Conservation (phyloP, 1,140 invertebrate species). For the Theocolax elegans region DNA sequence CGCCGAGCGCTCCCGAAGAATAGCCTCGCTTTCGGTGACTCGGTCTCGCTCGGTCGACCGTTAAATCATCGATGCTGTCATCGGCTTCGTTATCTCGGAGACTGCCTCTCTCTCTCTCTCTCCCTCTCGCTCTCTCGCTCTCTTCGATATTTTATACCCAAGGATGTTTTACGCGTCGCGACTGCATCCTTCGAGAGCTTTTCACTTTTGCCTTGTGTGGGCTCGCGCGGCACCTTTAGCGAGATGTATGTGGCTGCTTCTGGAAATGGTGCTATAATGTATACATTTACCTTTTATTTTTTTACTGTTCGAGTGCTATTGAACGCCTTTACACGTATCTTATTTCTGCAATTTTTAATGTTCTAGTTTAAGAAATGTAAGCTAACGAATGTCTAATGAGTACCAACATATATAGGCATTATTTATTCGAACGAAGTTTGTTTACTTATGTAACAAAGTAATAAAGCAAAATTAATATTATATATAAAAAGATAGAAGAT, state of each 20-base stretch:
- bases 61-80: constrained; percentile 63
- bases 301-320: no score
- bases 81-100: constrained; percentile 60
- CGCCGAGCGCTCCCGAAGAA: constrained; percentile 15
- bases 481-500: no score
- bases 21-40: not conserved
- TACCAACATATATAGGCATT: no score
- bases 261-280: not conserved
- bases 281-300: no score
- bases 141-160: constrained; percentile 41
- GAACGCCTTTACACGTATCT: no score
- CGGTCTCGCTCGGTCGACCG: constrained; percentile 15
- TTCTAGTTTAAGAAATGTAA: no score
- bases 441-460: no score
- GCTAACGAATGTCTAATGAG: no score
- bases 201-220: no score
- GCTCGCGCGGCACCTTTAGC: constrained; percentile 5
- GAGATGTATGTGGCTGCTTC: not conserved
- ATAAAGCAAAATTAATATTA: no score
- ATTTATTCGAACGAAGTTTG: no score
- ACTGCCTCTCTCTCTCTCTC: constrained; percentile 24
- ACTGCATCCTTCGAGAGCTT: not conserved
- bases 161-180: not conserved
- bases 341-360: no score
- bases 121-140: not conserved